A percentile compares a stretch with the other conserved stretches of the same genome.
These are phyloP conservation scores for Phallusia fumigata DNA, from an alignment of 23 tunicate genomes.

Conservation along the genomic window DNA sequence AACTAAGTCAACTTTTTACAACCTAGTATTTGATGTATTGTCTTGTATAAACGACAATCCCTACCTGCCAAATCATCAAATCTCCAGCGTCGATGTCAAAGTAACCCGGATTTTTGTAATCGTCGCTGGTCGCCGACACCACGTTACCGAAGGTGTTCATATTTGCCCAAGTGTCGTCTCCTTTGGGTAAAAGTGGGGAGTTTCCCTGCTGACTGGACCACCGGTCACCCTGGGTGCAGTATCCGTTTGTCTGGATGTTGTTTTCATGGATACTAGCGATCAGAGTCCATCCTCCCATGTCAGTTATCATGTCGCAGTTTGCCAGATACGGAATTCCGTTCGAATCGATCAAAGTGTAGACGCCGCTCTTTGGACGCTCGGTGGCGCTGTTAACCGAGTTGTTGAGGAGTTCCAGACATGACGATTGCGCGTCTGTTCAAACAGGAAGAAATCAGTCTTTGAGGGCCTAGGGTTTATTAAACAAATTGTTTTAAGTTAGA, in stretches of 20 bases:
- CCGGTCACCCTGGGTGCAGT: constrained; percentile 3
- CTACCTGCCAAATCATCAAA: constrained; percentile 83
- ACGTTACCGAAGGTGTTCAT: constrained; percentile 9
- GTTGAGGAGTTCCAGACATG: constrained; percentile 2
- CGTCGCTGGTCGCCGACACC: constrained; percentile 38
- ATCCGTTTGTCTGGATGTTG: not conserved
- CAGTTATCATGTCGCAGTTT: not conserved
- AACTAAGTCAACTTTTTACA: no score
- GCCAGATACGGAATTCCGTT: not conserved
- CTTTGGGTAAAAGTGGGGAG: not conserved
- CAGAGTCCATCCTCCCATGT: not conserved
- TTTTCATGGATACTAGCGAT: constrained; percentile 2
- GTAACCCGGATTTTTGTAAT: constrained; percentile 70
- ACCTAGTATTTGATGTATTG: no score
- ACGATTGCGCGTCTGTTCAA: no score
- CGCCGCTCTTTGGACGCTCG: not conserved
- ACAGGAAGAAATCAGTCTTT: no score
- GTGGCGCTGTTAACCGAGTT: no score
- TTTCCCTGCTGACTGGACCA: constrained; percentile 9
- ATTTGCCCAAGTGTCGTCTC: not conserved
- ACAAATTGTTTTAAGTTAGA: no score
- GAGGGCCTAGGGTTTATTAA: no score
- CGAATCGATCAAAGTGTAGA: not conserved
- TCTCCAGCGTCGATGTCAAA: constrained; percentile 53
- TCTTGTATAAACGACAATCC: no score